Base-by-base conservation (phyloP, 2,888 invertebrate genomes). In the Unio pictorum region DNA sequence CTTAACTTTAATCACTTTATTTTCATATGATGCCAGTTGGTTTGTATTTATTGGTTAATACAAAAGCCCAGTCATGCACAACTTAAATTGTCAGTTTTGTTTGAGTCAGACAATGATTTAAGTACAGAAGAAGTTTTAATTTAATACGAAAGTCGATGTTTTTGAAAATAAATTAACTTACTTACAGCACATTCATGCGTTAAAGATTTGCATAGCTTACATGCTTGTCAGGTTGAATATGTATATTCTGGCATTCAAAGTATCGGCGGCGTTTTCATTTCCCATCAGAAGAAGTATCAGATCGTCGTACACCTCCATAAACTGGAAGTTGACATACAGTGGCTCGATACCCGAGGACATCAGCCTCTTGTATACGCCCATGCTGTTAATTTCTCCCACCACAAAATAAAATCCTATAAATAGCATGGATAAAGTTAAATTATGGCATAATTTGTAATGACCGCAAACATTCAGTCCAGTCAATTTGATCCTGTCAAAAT, bases 301-400 rank as follows among this genome's bases (percentile, higher is more conserved):
- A 26, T 74, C 71, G 26, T 73, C 62, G 56, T 83, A 79, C 8
- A 76, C 71, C 61, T 80, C 79, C 8, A 80, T 73, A 79, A 80
- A 83, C 63, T 78, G 78, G 63, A 72, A 83, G 66, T 83, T 83
- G 1, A 83, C 75, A 63, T 79, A 83, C 30, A 81, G 61, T 23
- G 55, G 26, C 26, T 66, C 66, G 3, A 45, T 17, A 8, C 7
- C 26, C 7, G 66, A 26, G 7, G 59, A 23, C 23, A 45, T 54
- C 11, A 66, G 58, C 66, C 26, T n/a, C 30, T 54, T 58, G 45
- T 66, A 66, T 34, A 66, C 45, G 3, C 66, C 59, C 7, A 34
- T 59, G 23, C 54, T 11, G 30, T 58, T 63, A 15, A 74, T 28
- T 28, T 68, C 54, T 23, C 74, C 77, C 34, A 77, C 61, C 57